These are phyloP conservation scores for Halesus radiatus DNA, from an alignment of 1,140 invertebrate genomes.

Conservation along the genomic window DNA sequence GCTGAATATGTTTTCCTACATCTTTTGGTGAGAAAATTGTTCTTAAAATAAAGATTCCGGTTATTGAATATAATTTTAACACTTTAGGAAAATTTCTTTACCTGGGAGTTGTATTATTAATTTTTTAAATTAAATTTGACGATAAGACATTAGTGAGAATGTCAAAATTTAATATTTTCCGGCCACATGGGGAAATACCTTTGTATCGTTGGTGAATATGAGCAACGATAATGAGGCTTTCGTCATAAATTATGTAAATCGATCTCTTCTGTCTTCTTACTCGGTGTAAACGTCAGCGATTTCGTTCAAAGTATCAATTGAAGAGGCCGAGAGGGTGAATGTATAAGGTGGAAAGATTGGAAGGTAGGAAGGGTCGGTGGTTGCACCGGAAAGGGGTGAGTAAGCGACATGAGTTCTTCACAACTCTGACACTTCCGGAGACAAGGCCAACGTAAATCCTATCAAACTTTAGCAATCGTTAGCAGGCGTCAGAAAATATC, in stretches of 20 bases:
- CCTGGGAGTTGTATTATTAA: too few relatives aligned
- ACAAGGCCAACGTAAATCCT: slow-evolving; percentile 53
- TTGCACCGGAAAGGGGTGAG: slow-evolving; percentile 24
- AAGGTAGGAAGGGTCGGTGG: background rate
- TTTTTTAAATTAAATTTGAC: too few relatives aligned
- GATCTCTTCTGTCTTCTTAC: background rate
- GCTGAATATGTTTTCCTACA: too few relatives aligned
- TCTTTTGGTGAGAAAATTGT: too few relatives aligned
- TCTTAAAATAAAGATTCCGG: background rate
- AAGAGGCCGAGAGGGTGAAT: slow-evolving; percentile 1
- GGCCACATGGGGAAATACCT: too few relatives aligned
- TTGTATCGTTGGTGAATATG: too few relatives aligned
- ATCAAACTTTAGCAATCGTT: slow-evolving; percentile 54
- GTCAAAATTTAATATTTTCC: too few relatives aligned
- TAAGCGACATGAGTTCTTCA: slow-evolving; percentile 22
- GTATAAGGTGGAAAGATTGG: background rate
- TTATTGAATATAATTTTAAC: background rate
- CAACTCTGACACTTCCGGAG: slow-evolving; percentile 51
- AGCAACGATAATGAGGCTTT: background rate
- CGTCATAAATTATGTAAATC: slow-evolving; percentile 22
- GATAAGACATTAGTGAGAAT: too few relatives aligned
- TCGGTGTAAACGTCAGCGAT: background rate
- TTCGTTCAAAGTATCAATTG: slow-evolving; percentile 19
- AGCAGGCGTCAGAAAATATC: slow-evolving; percentile 7
- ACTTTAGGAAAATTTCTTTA: too few relatives aligned